phyloP scores from a whole-genome alignment of 2,113 vertebrate species.

The Scolopax mira region DNA sequence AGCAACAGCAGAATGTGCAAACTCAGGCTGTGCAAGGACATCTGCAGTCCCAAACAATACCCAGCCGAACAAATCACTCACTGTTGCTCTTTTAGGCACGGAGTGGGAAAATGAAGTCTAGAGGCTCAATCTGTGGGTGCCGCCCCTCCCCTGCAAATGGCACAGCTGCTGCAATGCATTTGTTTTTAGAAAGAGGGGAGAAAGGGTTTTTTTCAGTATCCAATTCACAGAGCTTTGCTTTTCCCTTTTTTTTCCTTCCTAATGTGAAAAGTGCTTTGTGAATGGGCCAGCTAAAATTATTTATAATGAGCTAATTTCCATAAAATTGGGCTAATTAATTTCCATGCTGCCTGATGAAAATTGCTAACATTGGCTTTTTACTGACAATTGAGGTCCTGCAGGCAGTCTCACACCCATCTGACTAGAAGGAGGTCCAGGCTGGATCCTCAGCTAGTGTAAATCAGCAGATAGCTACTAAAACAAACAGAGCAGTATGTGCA shows the following conservation, averaged over 20 bases:
- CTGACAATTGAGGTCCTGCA: constrained; percentile 53
- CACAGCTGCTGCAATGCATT: constrained; percentile 63
- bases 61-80: background rate
- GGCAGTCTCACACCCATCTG: constrained; percentile 21
- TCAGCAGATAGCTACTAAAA: background rate
- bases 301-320: constrained; percentile 75
- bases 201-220: constrained; percentile 10
- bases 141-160: constrained; percentile 36
- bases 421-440: constrained; percentile 55
- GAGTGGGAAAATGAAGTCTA: constrained; percentile 14
- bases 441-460: constrained; percentile 3
- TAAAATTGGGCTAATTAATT: constrained; percentile 76
- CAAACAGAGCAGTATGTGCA: background rate
- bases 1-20: background rate
- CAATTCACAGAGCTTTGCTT: constrained; percentile 62
- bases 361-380: constrained; percentile 67
- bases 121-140: constrained; percentile 7
- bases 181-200: constrained; percentile 36
- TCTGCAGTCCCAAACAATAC: background rate
- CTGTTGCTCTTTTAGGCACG: background rate
- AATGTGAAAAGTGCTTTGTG: constrained; percentile 68
- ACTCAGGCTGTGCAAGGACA: background rate
- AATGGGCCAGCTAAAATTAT: constrained; percentile 74
- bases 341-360: constrained; percentile 71
- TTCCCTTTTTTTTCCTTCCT: background rate